A percentile compares a stretch with the other conserved stretches of the same genome.
Conservation (phyloP, 2,797 vertebrate species). For the Leptoclinus maculatus region DNA sequence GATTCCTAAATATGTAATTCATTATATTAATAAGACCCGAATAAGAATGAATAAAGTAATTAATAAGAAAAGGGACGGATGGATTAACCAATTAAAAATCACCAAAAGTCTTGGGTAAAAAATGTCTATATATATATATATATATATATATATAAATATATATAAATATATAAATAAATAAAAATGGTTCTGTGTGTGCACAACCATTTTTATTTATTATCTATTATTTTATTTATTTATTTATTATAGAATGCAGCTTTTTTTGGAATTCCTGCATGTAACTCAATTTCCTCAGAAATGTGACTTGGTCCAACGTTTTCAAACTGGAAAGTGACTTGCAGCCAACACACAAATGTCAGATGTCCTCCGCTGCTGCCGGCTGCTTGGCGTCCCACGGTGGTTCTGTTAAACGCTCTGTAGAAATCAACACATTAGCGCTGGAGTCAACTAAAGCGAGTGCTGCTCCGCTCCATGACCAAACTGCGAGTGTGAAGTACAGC, state of each 20-base stretch:
- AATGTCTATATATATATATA: no score
- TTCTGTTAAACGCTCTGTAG: neutral
- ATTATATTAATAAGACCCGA: neutral
- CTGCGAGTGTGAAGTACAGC: neutral
- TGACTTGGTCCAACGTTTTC: neutral
- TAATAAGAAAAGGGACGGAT: neutral
- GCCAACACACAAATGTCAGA: constrained; percentile 1
- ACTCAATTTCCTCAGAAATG: neutral
- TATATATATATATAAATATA: no score
- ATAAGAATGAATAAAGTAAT: neutral
- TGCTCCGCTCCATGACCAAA: neutral
- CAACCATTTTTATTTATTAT: no score
- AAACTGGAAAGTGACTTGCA: constrained; percentile 14
- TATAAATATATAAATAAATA: no score
- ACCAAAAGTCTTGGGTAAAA: neutral
- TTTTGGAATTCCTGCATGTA: neutral
- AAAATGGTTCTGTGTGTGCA: no score
- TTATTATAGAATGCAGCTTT: neutral
- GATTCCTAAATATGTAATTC: neutral
- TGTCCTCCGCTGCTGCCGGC: neutral
- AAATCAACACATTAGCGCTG: constrained; percentile 15
- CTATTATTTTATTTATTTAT: neutral
- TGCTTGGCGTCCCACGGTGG: neutral
- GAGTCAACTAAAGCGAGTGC: neutral
- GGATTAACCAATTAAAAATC: neutral